Conservation (phyloP, 2,888 invertebrate genomes). For the Toxonevra muliebris region DNA sequence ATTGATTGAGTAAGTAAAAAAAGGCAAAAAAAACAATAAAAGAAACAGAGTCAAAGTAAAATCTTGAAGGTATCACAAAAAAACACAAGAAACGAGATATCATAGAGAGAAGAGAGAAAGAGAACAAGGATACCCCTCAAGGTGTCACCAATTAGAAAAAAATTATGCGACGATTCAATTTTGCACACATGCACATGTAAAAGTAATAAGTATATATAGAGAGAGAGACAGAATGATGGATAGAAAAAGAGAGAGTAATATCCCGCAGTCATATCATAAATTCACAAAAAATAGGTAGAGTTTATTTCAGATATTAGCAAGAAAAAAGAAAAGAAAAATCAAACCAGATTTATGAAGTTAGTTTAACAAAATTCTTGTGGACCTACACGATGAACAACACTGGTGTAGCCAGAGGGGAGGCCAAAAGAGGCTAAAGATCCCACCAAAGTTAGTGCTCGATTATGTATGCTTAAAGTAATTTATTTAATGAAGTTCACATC, state of each 20-base stretch:
- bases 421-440: too few relatives aligned
- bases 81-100: too few relatives aligned
- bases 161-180: slow-evolving; percentile 44
- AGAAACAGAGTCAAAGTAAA: too few relatives aligned
- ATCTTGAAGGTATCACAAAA: too few relatives aligned
- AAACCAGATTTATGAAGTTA: too few relatives aligned
- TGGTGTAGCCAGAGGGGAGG: too few relatives aligned
- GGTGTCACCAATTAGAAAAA: slow-evolving; percentile 62
- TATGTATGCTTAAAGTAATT: too few relatives aligned
- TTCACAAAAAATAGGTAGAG: not conserved
- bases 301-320: not conserved
- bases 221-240: slow-evolving; percentile 3
- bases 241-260: slow-evolving; percentile 8
- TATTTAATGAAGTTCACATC: too few relatives aligned
- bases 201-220: not conserved
- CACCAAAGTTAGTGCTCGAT: too few relatives aligned
- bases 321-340: not conserved
- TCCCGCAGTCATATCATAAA: slow-evolving; percentile 43
- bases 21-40: not conserved
- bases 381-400: too few relatives aligned
- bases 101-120: not conserved
- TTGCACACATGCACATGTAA: slow-evolving; percentile 28
- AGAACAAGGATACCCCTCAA: slow-evolving; percentile 35
- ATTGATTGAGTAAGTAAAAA: slow-evolving; percentile 42
- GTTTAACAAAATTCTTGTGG: too few relatives aligned